Evolutionary conservation across 2,888 invertebrate genomes (phyloP).

Genomic region (Conchocele bisecta): DNA sequence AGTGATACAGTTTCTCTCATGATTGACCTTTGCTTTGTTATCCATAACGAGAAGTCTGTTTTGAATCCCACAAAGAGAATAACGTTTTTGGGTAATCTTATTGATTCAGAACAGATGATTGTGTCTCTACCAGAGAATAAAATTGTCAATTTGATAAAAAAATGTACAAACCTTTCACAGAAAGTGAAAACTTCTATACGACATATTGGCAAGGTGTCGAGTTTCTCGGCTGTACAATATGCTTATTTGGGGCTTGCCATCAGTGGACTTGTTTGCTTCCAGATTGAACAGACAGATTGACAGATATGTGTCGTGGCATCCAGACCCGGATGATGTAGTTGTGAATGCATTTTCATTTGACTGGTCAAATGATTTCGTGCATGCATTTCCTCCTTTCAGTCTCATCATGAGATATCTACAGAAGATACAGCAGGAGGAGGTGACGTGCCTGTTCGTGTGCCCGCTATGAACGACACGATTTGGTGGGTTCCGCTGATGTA

Average conservation of each 20-base stretch:
- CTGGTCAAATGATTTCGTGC: conserved; percentile 13
- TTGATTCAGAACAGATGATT: too few species aligned
- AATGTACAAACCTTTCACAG: too few species aligned
- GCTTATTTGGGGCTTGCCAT: not conserved
- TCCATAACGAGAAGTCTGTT: too few species aligned
- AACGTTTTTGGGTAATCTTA: too few species aligned
- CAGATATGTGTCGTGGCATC: conserved; percentile 38
- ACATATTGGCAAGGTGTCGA: too few species aligned
- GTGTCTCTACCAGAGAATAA: too few species aligned
- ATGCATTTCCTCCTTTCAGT: conserved; percentile 24
- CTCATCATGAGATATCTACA: conserved; percentile 2
- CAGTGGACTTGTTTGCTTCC: conserved; percentile 38
- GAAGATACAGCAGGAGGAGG: conserved; percentile 11
- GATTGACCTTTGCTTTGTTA: too few species aligned
- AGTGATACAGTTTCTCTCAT: too few species aligned
- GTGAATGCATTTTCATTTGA: conserved; percentile 33
- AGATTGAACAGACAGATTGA: conserved; percentile 29
- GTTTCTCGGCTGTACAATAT: not conserved
- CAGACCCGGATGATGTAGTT: conserved; percentile 43
- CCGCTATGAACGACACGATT: conserved; percentile 10
- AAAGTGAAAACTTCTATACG: too few species aligned
- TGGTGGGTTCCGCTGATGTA: conserved; percentile 9
- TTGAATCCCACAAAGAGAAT: too few species aligned
- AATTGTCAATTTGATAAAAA: too few species aligned
- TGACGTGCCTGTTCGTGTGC: not conserved